Evolutionary conservation across 2,888 invertebrate species (phyloP), one percentile per base, ranked within the genome.

Genomic region (Pristionchus exspectatus): DNA sequence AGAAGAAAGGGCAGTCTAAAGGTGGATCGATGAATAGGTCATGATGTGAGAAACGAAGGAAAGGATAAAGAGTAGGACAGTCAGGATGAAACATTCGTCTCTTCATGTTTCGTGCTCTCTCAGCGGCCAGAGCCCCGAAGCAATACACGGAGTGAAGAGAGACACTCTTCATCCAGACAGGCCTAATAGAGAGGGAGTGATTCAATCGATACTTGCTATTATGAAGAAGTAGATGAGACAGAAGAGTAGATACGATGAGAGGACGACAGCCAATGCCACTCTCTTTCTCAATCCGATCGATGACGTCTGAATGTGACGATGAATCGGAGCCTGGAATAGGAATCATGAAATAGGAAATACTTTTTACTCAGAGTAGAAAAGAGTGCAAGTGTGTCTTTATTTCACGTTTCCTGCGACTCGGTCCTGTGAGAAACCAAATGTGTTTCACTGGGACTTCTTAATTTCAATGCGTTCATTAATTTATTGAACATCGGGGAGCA

Each of bases 271-370:
- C 14, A 94, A 91, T 12, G 93, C 93, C 27, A 92, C 87, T 66
- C 92, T 89, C 90, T 94, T 94, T n/a, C 93, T 93, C 88, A 91
- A 91, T n/a, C 94, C 94, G 33, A 94, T 91, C 87, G 93, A 92
- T 63, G 92, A 92, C 38, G 91, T 91, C 16, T 93, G 93, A 77
- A 94, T 91, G 86, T 93, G 92, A 50, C 93, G 92, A 85, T 92
- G 92, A 54, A 92, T 91, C 7, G 93, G 92, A 2, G 90, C 90
- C 92, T 93, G 59, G 0, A 21, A 85, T n/a, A 18, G 21, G 30
- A 24, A 72, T 72, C 1, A 33, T 72, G 30, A 59, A 59, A 59
- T 1, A 33, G 14, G 30, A 59, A 59, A 59, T 9, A 50, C 9
- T 3, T 50, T 12, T 9, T 7, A 10, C 44, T 3, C 12, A 3